These are phyloP conservation scores for Stegostoma tigrinum DNA, from an alignment of 2,113 vertebrate species.

Conservation along the genomic window DNA sequence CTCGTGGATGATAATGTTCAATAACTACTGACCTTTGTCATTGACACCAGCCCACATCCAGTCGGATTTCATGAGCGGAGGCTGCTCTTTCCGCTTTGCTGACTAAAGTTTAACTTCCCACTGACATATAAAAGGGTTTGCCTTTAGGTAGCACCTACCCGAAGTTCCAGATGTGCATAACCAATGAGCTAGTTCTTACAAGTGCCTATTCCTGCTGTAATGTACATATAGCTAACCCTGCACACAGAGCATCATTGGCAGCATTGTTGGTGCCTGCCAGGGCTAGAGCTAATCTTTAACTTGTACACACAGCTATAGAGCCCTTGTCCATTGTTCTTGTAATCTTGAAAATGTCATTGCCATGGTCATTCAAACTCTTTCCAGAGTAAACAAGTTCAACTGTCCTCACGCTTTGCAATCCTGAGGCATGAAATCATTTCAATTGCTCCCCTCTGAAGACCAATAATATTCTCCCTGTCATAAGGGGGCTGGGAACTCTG, in stretches of 20 bases:
- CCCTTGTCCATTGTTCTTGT: background rate
- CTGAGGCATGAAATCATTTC: background rate
- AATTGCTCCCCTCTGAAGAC: background rate
- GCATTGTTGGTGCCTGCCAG: background rate
- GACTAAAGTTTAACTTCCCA: background rate
- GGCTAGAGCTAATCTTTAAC: background rate
- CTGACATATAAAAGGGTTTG: background rate
- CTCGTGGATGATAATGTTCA: too few species aligned
- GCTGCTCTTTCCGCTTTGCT: background rate
- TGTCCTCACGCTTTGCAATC: background rate
- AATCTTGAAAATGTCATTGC: background rate
- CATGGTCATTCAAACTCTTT: background rate
- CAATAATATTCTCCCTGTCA: background rate
- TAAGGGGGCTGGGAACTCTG: background rate
- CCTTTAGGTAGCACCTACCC: background rate
- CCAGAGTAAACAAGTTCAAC: background rate
- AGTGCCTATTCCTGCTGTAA: background rate
- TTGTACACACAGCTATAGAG: background rate
- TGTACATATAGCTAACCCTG: background rate
- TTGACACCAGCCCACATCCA: background rate
- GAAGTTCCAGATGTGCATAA: background rate
- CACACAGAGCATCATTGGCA: background rate
- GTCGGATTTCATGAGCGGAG: background rate
- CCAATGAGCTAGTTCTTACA: background rate
- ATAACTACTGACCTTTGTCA: background rate